phyloP scores from a whole-genome alignment of 2,113 vertebrate genomes.

The Hippocampus mohnikei region DNA sequence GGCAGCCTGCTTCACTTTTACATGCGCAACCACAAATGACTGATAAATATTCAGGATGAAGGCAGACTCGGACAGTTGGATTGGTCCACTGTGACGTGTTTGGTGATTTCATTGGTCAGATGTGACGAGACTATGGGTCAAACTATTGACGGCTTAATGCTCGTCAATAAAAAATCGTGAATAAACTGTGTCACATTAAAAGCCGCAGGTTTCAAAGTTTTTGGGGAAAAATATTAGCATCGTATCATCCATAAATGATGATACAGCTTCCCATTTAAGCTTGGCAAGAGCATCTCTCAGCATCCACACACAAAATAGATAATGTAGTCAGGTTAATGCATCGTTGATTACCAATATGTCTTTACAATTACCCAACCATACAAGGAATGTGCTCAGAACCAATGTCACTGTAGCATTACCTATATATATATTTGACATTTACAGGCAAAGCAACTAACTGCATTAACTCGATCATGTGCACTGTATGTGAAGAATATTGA shows the following conservation, averaged over 20 bases:
- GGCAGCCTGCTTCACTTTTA: no score
- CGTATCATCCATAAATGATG: neutral
- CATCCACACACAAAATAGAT: neutral
- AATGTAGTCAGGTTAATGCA: neutral
- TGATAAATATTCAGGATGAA: no score
- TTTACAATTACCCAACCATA: neutral
- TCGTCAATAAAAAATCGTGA: no score
- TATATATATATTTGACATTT: slow-evolving; percentile 13
- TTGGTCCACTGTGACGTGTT: no score
- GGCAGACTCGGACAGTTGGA: no score
- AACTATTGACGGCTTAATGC: no score
- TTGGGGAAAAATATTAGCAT: no score
- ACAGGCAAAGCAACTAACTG: slow-evolving; percentile 24
- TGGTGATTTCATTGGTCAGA: no score
- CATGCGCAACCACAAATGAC: no score
- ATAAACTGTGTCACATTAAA: no score
- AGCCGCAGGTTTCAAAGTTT: no score
- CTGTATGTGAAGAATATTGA: slow-evolving; percentile 49
- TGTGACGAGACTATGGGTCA: no score
- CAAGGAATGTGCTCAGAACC: neutral
- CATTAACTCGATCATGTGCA: slow-evolving; percentile 34
- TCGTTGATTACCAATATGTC: neutral
- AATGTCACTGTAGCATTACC: slow-evolving; percentile 26
- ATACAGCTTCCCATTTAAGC: neutral
- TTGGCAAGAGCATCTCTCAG: neutral